phyloP scores from a whole-genome alignment of 2,888 invertebrate species.

The Cheilosia impressa region DNA sequence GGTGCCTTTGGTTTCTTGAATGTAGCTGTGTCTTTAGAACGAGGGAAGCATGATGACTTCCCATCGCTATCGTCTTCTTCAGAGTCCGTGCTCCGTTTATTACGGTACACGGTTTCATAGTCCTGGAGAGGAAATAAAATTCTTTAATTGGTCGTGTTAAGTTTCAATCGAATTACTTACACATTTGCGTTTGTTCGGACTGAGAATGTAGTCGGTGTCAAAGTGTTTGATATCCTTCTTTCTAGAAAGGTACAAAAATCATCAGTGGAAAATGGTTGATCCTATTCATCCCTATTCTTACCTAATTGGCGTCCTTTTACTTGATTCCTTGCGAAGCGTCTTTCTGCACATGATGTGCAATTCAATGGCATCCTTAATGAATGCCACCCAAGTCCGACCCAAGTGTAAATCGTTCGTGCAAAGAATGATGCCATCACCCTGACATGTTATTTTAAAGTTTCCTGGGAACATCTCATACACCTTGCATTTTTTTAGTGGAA shows the following conservation, averaged over 20 bases:
- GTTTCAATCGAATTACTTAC: slow-evolving; percentile 79
- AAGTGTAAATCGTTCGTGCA: slow-evolving; percentile 85
- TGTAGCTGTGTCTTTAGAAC: slow-evolving; percentile 54
- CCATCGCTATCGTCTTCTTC: slow-evolving; percentile 79
- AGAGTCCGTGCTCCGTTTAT: slow-evolving; percentile 80
- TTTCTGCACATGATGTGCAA: slow-evolving; percentile 86
- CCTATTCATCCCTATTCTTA: slow-evolving; percentile 21
- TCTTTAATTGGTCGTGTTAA: neutral
- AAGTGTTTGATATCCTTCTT: slow-evolving; percentile 85
- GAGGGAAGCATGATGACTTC: slow-evolving; percentile 78
- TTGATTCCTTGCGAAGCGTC: slow-evolving; percentile 87
- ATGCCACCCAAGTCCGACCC: slow-evolving; percentile 86
- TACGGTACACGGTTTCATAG: slow-evolving; percentile 82
- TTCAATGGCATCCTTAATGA: slow-evolving; percentile 85
- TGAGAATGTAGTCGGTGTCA: slow-evolving; percentile 84
- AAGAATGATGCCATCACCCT: slow-evolving; percentile 85
- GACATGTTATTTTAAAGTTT: slow-evolving; percentile 86
- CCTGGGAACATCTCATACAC: slow-evolving; percentile 86
- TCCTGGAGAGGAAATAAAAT: slow-evolving; percentile 78
- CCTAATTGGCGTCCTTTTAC: slow-evolving; percentile 86
- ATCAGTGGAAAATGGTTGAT: neutral
- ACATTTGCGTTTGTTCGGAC: slow-evolving; percentile 84
- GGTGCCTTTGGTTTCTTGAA: slow-evolving; percentile 36
- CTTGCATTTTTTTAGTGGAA: slow-evolving; percentile 89
- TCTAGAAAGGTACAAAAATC: slow-evolving; percentile 76